Conservation (phyloP, 2,113 vertebrate species). For the Colistium nudipinnis region DNA sequence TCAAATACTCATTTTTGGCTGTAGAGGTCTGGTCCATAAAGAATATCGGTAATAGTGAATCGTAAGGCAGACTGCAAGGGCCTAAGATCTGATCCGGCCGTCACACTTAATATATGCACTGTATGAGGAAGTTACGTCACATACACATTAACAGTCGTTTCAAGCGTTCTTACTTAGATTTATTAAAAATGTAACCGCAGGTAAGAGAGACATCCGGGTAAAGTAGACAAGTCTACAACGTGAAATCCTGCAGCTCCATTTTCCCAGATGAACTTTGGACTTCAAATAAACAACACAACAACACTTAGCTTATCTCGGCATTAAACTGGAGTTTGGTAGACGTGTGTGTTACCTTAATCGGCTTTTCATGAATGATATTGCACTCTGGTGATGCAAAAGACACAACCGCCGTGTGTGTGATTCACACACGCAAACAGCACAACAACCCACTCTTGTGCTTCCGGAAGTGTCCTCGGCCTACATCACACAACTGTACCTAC, state of each 20-base stretch:
- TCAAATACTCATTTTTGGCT: too few relatives aligned
- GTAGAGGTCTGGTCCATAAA: too few relatives aligned
- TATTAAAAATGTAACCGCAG: neutral
- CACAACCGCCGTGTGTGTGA: neutral
- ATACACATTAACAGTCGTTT: neutral
- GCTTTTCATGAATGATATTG: constrained; percentile 14
- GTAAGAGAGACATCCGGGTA: neutral
- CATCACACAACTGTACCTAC: constrained; percentile 24
- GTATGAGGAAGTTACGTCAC: constrained; percentile 1
- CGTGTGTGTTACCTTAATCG: neutral
- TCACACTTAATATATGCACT: neutral
- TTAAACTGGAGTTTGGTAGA: too few relatives aligned
- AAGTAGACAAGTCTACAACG: neutral
- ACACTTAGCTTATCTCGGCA: too few relatives aligned
- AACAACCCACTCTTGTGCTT: constrained; percentile 35
- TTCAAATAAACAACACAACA: too few relatives aligned
- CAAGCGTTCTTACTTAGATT: neutral
- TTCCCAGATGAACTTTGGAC: constrained; percentile 61
- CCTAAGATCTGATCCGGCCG: neutral
- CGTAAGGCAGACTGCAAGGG: too few relatives aligned
- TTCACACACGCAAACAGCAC: too few relatives aligned
- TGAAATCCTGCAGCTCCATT: constrained; percentile 25
- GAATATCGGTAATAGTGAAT: too few relatives aligned
- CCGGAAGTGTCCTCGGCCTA: neutral
- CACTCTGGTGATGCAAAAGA: neutral